These are phyloP conservation scores for Synanthedon andrenaeformis DNA, from an alignment of 2,888 invertebrate genomes.

Conservation along the genomic window DNA sequence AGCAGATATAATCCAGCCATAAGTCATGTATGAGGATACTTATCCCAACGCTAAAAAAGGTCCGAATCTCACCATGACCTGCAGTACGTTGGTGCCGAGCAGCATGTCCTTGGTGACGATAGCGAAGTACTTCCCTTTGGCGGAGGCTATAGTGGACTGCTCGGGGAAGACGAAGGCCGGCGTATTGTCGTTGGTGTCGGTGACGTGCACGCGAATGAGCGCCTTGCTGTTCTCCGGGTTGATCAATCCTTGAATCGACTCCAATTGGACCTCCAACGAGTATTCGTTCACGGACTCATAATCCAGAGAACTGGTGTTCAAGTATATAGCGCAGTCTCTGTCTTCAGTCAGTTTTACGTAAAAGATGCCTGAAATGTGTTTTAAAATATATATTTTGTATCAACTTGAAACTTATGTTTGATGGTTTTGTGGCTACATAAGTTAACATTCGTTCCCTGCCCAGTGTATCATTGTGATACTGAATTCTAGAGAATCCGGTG, in stretches of 20 bases:
- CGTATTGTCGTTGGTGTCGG: conserved; percentile 90
- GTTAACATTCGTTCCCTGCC: background rate
- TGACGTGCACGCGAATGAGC: conserved; percentile 82
- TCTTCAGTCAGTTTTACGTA: conserved; percentile 80
- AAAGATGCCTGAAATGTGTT: conserved; percentile 73
- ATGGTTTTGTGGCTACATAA: no score
- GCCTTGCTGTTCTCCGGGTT: conserved; percentile 82
- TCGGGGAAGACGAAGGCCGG: conserved; percentile 84
- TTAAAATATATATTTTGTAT: conserved; percentile 2
- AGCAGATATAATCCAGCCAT: no score
- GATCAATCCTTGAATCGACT: conserved; percentile 83
- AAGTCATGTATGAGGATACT: no score
- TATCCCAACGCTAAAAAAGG: background rate
- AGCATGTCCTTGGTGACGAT: conserved; percentile 81
- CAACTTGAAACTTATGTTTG: background rate
- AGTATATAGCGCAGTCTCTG: conserved; percentile 83
- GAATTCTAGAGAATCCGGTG: no score
- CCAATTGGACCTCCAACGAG: conserved; percentile 79
- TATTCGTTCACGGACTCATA: conserved; percentile 82
- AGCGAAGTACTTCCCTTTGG: conserved; percentile 81
- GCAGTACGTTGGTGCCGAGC: conserved; percentile 80
- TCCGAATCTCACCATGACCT: conserved; percentile 73
- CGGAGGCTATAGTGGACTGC: conserved; percentile 60
- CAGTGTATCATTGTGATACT: no score
- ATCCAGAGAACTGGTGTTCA: conserved; percentile 79